phyloP scores from a whole-genome alignment of 2,888 invertebrate genomes.

The Drepana falcataria region DNA sequence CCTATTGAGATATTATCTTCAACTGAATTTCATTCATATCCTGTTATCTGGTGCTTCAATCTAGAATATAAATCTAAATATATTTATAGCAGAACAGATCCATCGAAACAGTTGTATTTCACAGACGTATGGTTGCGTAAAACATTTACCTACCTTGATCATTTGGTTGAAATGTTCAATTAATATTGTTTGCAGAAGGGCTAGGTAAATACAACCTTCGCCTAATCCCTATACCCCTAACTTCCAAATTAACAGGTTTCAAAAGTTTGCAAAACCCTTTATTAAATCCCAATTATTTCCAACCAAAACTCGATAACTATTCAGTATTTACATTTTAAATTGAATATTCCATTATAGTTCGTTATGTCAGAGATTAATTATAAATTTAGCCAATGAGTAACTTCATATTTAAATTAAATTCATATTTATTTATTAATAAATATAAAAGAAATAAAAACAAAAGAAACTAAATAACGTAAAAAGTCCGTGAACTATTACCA shows the following conservation, averaged over 20 bases:
- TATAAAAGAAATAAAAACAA: no score
- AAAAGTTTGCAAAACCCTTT: neutral
- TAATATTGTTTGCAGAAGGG: neutral
- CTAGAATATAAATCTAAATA: neutral
- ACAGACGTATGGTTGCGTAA: no score
- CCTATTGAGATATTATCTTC: slow-evolving; percentile 44
- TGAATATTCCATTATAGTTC: neutral
- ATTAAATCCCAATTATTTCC: neutral
- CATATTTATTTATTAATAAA: no score
- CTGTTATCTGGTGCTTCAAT: neutral
- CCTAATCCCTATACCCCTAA: neutral
- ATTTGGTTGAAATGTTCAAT: neutral
- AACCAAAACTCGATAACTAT: neutral
- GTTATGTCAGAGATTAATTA: neutral
- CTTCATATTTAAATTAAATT: no score
- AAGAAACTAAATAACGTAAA: no score
- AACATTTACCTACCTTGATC: no score
- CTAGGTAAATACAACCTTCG: neutral
- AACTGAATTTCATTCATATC: slow-evolving; percentile 17
- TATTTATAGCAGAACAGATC: neutral
- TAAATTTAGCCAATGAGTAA: no score
- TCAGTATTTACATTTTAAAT: neutral
- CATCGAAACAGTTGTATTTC: neutral
- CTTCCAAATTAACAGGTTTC: neutral
- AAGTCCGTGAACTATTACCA: no score